A percentile compares a stretch with the other conserved stretches of the same genome.
Evolutionary conservation across 2,888 invertebrate species (phyloP).

Genomic region (Luffia ferchaultella): DNA sequence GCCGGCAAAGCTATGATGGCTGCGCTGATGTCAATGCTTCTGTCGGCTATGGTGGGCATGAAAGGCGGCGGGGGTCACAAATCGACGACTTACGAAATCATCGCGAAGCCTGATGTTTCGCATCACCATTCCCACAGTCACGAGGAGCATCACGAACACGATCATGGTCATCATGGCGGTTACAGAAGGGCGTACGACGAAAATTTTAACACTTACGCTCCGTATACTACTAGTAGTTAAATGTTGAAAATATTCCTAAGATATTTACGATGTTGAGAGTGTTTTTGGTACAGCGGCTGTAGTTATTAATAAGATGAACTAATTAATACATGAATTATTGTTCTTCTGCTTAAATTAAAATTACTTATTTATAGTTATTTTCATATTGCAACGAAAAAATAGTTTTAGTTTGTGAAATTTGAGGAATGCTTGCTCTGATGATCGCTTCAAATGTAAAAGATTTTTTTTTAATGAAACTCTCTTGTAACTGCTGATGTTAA

Average conservation of each 20-base stretch:
- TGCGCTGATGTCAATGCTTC: constrained; percentile 78
- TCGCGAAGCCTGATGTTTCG: constrained; percentile 81
- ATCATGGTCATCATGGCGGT: constrained; percentile 56
- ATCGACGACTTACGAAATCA: constrained; percentile 83
- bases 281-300: background rate
- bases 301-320: background rate
- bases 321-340: background rate
- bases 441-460: too few species aligned
- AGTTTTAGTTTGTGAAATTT: too few species aligned
- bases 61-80: constrained; percentile 75
- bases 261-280: background rate
- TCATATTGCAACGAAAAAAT: too few species aligned
- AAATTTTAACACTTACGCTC: constrained; percentile 50
- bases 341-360: background rate
- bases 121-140: constrained; percentile 76
- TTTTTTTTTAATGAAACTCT: too few species aligned
- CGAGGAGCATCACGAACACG: constrained; percentile 68
- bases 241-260: background rate
- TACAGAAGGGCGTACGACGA: constrained; percentile 62
- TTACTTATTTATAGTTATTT: background rate
- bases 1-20: constrained; percentile 89
- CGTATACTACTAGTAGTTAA: constrained; percentile 27
- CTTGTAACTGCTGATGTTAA: too few species aligned
- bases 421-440: too few species aligned
- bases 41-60: constrained; percentile 80